Base-by-base conservation (phyloP, 2,888 invertebrate genomes). In the Rhagonycha lutea region DNA sequence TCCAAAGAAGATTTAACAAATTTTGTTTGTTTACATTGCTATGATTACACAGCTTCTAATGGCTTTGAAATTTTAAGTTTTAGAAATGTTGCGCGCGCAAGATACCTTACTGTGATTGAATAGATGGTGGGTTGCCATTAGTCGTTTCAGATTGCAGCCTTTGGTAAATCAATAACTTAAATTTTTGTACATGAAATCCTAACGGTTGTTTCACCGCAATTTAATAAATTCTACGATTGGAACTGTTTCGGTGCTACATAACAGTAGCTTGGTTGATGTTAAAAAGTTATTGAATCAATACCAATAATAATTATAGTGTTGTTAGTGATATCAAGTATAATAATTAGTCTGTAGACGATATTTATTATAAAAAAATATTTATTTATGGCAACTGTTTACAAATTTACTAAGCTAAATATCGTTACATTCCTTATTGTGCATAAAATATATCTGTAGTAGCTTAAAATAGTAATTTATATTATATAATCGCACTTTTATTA, bases 401-500 rank as follows among this genome's bases (percentile, higher is more conserved):
- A 78, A 74, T 74, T 65, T 76, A 76, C 60, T 70, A 70, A 76
- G 67, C 29, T 71, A 73, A 72, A 78, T 77, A 81, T 82, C 82
- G 82, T 83, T 84, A 83, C 85, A 85, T 85, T 84, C 84, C 83
- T 81, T 79, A 78, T 71, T 29, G 68, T 67, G 63, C 73, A 72
- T 71, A 76, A 61, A 69, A 67, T 72, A 72, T 70, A n/a, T 47
- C n/a, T 47, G 47, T 47, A 47, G 47, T 47, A 82, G 81, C 82
- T 83, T 81, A 82, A 47, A 81, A 81, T 82, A 81, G 80, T 80
- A 79, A 47, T 74, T 76, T 81, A 80, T 14, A 81, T 47, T 79
- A 75, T 80, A 68, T 82, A 83, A 84, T 82, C 81, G 83, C 85
- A 84, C 83, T 82, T 84, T 82, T 82, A 80, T 81, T 81, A 76